phyloP scores from a whole-genome alignment of 1,140 invertebrate genomes.

The Drosophila oshimai region DNA sequence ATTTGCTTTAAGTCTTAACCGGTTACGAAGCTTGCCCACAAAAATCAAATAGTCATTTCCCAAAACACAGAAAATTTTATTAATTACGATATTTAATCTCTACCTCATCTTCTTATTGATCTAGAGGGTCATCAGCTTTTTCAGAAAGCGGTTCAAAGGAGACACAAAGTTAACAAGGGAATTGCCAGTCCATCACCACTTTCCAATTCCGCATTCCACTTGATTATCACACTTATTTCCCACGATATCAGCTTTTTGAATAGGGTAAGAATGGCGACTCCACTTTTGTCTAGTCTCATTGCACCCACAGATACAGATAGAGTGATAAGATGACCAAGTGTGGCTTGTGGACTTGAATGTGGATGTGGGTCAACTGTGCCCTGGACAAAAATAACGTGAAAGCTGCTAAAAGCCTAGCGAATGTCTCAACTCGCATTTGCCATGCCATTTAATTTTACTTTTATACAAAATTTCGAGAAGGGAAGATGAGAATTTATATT shows the following conservation, averaged over 20 bases:
- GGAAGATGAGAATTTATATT: constrained; percentile 54
- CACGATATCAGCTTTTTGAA: constrained; percentile 75
- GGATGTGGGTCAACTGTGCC: constrained; percentile 75
- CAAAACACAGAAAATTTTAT: too few species aligned
- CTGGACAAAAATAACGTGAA: too few species aligned
- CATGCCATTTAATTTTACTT: constrained; percentile 67
- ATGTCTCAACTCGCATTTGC: constrained; percentile 79
- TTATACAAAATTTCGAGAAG: constrained; percentile 39
- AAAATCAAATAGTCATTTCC: too few species aligned
- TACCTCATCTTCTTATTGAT: too few species aligned
- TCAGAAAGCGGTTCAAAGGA: constrained; percentile 24
- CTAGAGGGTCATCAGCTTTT: too few species aligned
- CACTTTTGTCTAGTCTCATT: constrained; percentile 41
- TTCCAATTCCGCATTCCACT: constrained; percentile 45
- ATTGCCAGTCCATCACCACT: constrained; percentile 15
- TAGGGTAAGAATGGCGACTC: constrained; percentile 63
- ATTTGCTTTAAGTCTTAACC: too few species aligned
- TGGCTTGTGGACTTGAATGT: too few species aligned
- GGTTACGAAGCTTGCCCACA: too few species aligned
- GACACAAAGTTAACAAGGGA: constrained; percentile 57
- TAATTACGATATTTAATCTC: too few species aligned
- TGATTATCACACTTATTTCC: constrained; percentile 75
- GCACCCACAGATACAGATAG: constrained; percentile 28
- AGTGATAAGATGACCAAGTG: too few species aligned
- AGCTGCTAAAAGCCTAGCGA: too few species aligned